These are phyloP conservation scores for Sylvilagus bachmani DNA, from an alignment of 2,113 vertebrate species.

Conservation along the genomic window DNA sequence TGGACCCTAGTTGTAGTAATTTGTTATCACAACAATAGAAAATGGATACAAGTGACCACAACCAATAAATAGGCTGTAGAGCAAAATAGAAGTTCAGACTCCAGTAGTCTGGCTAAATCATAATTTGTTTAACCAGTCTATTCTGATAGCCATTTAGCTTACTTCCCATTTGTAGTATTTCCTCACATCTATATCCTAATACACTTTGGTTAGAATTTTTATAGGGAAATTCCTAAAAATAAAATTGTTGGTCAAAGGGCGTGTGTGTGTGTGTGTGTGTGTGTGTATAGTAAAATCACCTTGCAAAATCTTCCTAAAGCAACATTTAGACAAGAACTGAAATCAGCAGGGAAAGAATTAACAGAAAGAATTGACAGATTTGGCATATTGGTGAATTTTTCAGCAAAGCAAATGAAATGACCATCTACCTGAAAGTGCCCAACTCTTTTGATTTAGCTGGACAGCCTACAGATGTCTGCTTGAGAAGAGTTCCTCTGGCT, in stretches of 20 bases:
- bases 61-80: not conserved
- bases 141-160: not conserved
- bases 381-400: not conserved
- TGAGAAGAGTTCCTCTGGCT: not conserved
- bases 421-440: not conserved
- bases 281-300: not conserved
- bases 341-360: constrained; percentile 29
- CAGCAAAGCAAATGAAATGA: constrained; percentile 5
- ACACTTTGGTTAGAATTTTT: constrained; percentile 27
- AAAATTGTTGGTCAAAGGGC: constrained; percentile 20
- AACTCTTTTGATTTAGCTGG: not conserved
- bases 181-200: constrained; percentile 16
- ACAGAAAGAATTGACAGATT: not conserved
- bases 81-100: not conserved
- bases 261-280: too few relatives aligned
- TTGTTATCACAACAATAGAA: not conserved
- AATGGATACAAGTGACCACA: not conserved
- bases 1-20: not conserved
- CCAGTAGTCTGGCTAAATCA: not conserved
- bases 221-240: constrained; percentile 9
- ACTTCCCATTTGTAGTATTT: constrained; percentile 36
- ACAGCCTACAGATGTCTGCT: not conserved
- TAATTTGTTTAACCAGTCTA: not conserved
- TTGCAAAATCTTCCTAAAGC: not conserved
- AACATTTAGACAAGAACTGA: constrained; percentile 4